Evolutionary conservation across 2,113 vertebrate genomes (phyloP).

Genomic region (Pachycephala philippinensis): DNA sequence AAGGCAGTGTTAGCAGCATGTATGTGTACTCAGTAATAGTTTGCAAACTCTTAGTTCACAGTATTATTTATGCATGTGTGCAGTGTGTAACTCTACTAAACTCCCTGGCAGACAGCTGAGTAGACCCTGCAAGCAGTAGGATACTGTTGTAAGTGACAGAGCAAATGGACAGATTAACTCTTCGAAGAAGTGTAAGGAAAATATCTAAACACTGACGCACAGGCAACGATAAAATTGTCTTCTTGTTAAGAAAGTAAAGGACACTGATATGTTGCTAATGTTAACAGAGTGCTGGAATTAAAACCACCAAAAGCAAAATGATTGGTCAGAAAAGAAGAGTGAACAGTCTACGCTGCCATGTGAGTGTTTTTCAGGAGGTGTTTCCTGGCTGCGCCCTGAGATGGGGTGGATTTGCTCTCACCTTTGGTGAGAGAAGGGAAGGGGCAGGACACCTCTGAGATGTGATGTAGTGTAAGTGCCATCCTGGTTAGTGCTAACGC

Average conservation of each 20-base stretch:
- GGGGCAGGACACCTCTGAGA: background rate
- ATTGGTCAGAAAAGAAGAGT: background rate
- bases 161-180: background rate
- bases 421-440: background rate
- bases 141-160: background rate
- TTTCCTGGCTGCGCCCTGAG: background rate
- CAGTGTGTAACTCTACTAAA: background rate
- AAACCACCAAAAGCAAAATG: background rate
- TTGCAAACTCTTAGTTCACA: background rate
- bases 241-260: background rate
- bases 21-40: background rate
- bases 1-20: background rate
- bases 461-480: background rate
- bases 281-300: background rate
- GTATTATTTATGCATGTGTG: background rate
- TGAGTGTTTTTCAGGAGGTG: background rate
- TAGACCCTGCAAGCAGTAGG: background rate
- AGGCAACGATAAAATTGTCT: background rate
- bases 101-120: background rate
- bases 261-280: background rate
- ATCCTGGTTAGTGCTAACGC: background rate
- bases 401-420: background rate
- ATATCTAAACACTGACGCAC: background rate
- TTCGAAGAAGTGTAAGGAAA: background rate
- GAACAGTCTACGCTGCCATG: rapidly evolving